Evolutionary conservation across 2,888 invertebrate species (phyloP), one percentile per base, ranked within the genome.

Genomic region (Pristionchus entomophagus): DNA sequence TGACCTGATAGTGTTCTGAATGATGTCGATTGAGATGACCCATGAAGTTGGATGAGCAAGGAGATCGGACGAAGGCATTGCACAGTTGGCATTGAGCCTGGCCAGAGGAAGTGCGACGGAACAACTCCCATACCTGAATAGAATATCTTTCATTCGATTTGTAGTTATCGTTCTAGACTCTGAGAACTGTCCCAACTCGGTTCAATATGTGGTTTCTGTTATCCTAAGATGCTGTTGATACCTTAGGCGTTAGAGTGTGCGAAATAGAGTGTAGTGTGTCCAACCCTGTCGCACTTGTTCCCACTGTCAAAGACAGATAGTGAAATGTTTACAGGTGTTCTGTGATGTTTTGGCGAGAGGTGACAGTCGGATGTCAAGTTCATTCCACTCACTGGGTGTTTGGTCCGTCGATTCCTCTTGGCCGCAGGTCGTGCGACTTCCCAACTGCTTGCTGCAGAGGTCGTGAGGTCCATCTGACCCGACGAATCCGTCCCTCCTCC

Each of bases 41-140:
- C 88, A 88, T 88, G 84, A 88, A 88, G 73, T 88, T 88, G 59
- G 86, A 87, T 51, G 86, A 87, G 56, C 88, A 88, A 2, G 88
- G 88, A 41, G 88, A 88, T 26, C 88, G 85, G n/a, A 88, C 88
- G 32, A 86, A 53, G 12, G 86, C 82, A 62, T 69, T 78, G 84
- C 88, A 88, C n/a, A 88, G 41, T 77, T 83, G 77, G 51, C 88
- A 88, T 22, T 78, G 88, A 41, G 86, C 88, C 38, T 81, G 59
- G 22, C 86, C 86, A 51, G 78, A 78, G 10, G 56, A 38, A 19
- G 85, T 84, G 26, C 88, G 88, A 26, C 77, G 69, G 84, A 88
- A 88, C 22, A 88, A 82, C 22, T 86, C 85, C 88, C 88, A 88
- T 1, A 87, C 87, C 87, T 87, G 49, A 81, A 19, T 53, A n/a